These are phyloP conservation scores for Procavia capensis DNA, from an alignment of 2,113 vertebrate genomes.

Conservation along the genomic window DNA sequence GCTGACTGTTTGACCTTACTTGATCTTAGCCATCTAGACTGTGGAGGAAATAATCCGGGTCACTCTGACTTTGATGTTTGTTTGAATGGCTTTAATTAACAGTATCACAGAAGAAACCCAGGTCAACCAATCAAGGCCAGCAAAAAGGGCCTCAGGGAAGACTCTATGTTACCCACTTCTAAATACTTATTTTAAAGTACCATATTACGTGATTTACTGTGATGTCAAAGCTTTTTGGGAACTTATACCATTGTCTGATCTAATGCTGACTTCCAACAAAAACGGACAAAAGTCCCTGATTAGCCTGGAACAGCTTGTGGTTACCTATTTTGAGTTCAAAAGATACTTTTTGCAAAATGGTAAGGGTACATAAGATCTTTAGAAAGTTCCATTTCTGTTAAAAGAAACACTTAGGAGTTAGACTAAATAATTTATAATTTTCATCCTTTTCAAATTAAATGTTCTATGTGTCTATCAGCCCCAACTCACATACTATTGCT, in stretches of 20 bases:
- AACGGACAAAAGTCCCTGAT: neutral
- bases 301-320: neutral
- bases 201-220: neutral
- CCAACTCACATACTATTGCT: neutral
- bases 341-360: neutral
- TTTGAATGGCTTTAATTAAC: conserved; percentile 26
- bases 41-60: neutral
- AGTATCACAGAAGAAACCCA: neutral
- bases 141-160: neutral
- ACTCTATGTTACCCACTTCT: neutral
- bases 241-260: neutral
- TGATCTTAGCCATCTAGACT: neutral
- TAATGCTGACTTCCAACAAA: neutral
- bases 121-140: neutral
- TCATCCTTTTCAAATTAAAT: neutral
- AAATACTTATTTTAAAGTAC: conserved; percentile 11
- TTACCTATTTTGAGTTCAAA: neutral
- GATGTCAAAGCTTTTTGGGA: neutral
- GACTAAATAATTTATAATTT: neutral
- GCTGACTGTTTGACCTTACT: neutral
- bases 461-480: neutral
- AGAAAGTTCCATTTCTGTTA: neutral
- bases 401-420: neutral
- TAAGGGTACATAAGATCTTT: neutral
- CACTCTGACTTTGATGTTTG: neutral